Conservation (phyloP, 2,888 invertebrate species). For the Holacanthella duospinosa region DNA sequence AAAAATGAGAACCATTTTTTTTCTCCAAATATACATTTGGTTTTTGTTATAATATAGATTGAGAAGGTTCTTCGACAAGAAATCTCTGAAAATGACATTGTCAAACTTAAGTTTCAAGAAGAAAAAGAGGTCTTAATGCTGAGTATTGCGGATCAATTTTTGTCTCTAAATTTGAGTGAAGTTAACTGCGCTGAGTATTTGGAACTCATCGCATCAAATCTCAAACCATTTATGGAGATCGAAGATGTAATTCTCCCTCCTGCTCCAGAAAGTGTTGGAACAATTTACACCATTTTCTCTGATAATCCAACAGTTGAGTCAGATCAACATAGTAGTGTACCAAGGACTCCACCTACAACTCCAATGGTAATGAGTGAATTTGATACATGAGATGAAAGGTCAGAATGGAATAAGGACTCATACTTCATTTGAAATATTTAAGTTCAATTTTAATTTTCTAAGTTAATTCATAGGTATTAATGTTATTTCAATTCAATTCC, state of each 20-base stretch:
- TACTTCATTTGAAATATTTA: neutral
- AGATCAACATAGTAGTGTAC: neutral
- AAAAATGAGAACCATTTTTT: no score
- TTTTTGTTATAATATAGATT: constrained; percentile 6
- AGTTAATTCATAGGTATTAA: no score
- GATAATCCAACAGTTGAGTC: no score
- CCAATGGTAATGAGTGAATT: no score
- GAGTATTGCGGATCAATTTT: constrained; percentile 17
- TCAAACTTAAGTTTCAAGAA: neutral
- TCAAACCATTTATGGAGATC: neutral
- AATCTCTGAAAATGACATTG: neutral
- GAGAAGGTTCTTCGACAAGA: neutral
- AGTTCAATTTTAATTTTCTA: no score
- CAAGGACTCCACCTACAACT: neutral
- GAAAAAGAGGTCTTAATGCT: constrained; percentile 12
- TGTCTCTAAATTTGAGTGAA: constrained; percentile 10
- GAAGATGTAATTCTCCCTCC: no score
- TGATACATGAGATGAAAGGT: neutral
- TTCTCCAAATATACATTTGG: neutral
- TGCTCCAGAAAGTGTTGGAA: no score
- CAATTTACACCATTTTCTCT: no score
- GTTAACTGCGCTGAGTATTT: constrained; percentile 12
- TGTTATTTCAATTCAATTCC: no score
- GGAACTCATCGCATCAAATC: neutral
- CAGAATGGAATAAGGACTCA: neutral